Conservation (phyloP, 2,797 vertebrate genomes). For the Bucorvus abyssinicus region DNA sequence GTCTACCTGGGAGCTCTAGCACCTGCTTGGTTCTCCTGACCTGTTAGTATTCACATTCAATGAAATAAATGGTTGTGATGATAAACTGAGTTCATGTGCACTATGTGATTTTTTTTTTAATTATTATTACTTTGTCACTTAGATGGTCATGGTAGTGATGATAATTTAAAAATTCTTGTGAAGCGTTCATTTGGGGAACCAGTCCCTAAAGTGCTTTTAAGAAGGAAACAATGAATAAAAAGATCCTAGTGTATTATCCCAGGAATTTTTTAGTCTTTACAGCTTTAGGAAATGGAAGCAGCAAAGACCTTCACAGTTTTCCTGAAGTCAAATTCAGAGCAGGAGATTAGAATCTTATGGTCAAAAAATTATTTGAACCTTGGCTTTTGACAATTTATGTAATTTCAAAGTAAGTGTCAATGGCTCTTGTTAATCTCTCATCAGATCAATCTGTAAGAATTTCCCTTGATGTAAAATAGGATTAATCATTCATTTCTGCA, state of each 20-base stretch:
- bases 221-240: neutral
- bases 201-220: neutral
- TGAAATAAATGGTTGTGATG: slow-evolving; percentile 51
- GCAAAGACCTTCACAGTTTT: neutral
- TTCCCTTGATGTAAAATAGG: neutral
- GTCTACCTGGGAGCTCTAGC: neutral
- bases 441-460: neutral
- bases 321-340: neutral
- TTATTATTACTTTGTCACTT: neutral
- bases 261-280: neutral
- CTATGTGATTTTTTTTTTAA: slow-evolving; percentile 3
- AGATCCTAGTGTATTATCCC: neutral
- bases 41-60: neutral
- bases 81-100: slow-evolving; percentile 27
- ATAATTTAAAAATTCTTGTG: neutral
- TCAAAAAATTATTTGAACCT: neutral
- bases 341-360: neutral
- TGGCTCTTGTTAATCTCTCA: neutral
- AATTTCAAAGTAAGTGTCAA: neutral
- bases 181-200: neutral
- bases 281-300: neutral
- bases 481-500: neutral
- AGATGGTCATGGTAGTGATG: neutral
- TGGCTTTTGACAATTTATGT: neutral
- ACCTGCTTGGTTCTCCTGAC: neutral